Evolutionary conservation across 2,888 invertebrate genomes (phyloP), one percentile per base, ranked within the genome.

Genomic region (Morpho deidamia): DNA sequence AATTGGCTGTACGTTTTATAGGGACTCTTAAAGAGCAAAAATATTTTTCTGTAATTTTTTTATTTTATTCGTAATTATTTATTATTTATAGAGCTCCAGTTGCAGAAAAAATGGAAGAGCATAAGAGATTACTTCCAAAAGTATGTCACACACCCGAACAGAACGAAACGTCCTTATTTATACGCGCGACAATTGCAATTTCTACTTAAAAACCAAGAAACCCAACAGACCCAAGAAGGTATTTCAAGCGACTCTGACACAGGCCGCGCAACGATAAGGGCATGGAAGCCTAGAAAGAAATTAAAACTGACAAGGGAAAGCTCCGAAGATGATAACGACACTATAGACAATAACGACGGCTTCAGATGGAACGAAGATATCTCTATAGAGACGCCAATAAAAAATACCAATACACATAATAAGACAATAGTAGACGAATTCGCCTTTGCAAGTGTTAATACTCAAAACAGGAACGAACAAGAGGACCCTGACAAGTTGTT

Each of bases 21-120:
- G n/a, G n/a, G n/a, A n/a, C n/a, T n/a, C n/a, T n/a, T n/a, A n/a
- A n/a, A n/a, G n/a, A n/a, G n/a, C n/a, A n/a, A n/a, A n/a, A n/a
- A n/a, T n/a, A n/a, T n/a, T 23, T 23, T 23, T 23, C 3, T 5
- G 23, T 23, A 1, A 23, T 23, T 37, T 34, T 7, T 34, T 37
- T 37, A 37, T 37, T 37, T 10, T 10, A 7, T 0, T 10, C 35
- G 8, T 37, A 7, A 37, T 37, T 10, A 7, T 10, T 35, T 11
- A 7, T 40, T 10, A 3, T n/a, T 11, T n/a, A 37, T 46, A 89
- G 89, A 85, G 70, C 67, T 86, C 7, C 86, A 88, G 66, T 72
- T 89, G 7, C 87, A 88, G 65, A 88, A 86, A 69, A 89, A 88
- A 72, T 89, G 88, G 88, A 89, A 88, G 61, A 83, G 88, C 61